Base-by-base conservation (phyloP, 2,888 invertebrate genomes). In the Mimachlamys varia region DNA sequence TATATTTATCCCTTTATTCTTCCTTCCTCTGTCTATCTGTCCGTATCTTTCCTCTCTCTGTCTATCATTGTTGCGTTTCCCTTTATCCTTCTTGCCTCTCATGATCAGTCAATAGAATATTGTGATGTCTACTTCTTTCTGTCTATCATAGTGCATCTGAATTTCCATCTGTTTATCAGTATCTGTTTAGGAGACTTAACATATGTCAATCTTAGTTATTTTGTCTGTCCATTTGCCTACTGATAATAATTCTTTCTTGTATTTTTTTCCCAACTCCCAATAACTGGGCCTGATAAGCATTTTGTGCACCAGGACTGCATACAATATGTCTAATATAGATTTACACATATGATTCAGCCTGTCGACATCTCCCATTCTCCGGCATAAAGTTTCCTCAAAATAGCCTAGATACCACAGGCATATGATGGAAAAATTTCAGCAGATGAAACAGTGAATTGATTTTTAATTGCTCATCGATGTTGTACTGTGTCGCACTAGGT, bases 21-120 rank as follows among this genome's bases (percentile, higher is more conserved):
- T 33, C 76, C 13, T 76, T 33, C 76, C 76, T 76, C 76, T 76
- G 76, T 76, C 76, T 76, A 76, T 76, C 62, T 76, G 62, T 76
- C 62, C 62, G 22, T 76, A n/a, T 76, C 5, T 17, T 76, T 76
- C 62, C 62, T 76, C 62, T 27, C 76, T 76, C 76, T 27, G 76
- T 76, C 76, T 76, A 27, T 76, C 76, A 76, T 27, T 27, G 62
- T 76, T 44, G 13, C 33, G 33, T 76, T 27, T 76, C 76, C 76
- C 76, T 27, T 13, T 27, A 10, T 27, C 33, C 76, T 76, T 12
- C 27, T n/a, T 76, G 13, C 76, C 33, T 76, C 76, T 76, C 1
- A 33, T 15, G 27, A 76, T 76, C 76, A 76, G 27, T 27, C n/a
- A n/a, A n/a, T n/a, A n/a, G n/a, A n/a, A n/a, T n/a, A n/a, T 5